A percentile compares a stretch with the other conserved stretches of the same genome.
Evolutionary conservation across 2,888 invertebrate genomes (phyloP).

Genomic region (Gerris lacustris): DNA sequence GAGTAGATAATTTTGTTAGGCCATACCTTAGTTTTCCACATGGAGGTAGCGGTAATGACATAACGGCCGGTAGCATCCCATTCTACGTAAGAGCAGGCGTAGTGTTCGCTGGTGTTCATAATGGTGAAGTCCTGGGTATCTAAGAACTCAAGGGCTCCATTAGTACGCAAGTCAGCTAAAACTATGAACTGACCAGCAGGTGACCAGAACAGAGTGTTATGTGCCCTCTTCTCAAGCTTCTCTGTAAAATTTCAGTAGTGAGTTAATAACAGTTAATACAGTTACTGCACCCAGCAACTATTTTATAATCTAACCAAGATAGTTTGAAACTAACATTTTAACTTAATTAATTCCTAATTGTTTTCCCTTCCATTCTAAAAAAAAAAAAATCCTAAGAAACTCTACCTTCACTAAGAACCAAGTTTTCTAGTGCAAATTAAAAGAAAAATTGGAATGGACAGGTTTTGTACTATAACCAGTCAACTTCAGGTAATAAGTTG

Average conservation of each 20-base stretch:
- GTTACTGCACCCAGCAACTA: not conserved
- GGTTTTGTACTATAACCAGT: too few species aligned
- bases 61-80: constrained; percentile 99
- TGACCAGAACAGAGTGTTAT: constrained; percentile 80
- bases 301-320: not conserved
- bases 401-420: too few species aligned
- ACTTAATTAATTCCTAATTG: too few species aligned
- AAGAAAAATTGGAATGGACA: too few species aligned
- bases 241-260: constrained; percentile 34
- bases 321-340: too few species aligned
- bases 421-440: too few species aligned
- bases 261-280: not conserved
- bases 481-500: too few species aligned
- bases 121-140: constrained; percentile 90
- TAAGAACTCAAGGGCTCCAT: constrained; percentile 86
- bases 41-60: constrained; percentile 87
- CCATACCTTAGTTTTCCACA: constrained; percentile 82
- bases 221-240: constrained; percentile 64
- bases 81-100: constrained; percentile 86
- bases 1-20: too few species aligned
- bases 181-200: constrained; percentile 92
- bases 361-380: too few species aligned
- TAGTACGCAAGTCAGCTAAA: constrained; percentile 69
- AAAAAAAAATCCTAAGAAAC: too few species aligned
- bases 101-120: constrained; percentile 91